phyloP scores from a whole-genome alignment of 2,113 vertebrate genomes.

The Muntiacus reevesi region DNA sequence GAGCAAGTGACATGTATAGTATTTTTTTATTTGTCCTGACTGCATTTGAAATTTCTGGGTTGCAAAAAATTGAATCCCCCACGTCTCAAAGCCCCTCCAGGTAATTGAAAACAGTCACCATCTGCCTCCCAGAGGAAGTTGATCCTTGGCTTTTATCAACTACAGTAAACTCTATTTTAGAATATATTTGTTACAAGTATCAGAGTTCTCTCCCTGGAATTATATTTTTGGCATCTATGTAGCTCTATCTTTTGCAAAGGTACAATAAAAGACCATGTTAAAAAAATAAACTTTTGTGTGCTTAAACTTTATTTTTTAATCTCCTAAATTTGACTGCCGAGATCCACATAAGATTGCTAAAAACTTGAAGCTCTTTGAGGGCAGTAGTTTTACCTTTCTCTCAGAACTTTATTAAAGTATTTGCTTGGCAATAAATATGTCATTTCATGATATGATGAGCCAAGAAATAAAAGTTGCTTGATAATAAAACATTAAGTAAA shows the following conservation, averaged over 20 bases:
- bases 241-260: constrained; percentile 48
- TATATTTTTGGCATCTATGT: constrained; percentile 47
- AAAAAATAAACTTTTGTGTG: constrained; percentile 33
- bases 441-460: background rate
- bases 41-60: constrained; percentile 74
- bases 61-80: constrained; percentile 74
- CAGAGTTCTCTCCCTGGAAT: constrained; percentile 57
- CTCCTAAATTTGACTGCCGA: constrained; percentile 17
- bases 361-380: constrained; percentile 32
- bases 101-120: constrained; percentile 67
- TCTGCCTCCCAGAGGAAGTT: constrained; percentile 66
- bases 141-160: constrained; percentile 74
- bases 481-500: background rate
- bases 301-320: constrained; percentile 50
- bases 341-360: background rate
- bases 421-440: background rate
- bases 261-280: constrained; percentile 23
- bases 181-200: constrained; percentile 52
- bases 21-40: constrained; percentile 72
- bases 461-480: background rate
- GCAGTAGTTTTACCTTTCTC: background rate
- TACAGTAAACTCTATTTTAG: constrained; percentile 72
- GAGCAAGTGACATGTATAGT: constrained; percentile 42
- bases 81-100: constrained; percentile 75
- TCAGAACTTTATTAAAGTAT: background rate